phyloP scores from a whole-genome alignment of 2,888 invertebrate species.

The Acleris emargana region DNA sequence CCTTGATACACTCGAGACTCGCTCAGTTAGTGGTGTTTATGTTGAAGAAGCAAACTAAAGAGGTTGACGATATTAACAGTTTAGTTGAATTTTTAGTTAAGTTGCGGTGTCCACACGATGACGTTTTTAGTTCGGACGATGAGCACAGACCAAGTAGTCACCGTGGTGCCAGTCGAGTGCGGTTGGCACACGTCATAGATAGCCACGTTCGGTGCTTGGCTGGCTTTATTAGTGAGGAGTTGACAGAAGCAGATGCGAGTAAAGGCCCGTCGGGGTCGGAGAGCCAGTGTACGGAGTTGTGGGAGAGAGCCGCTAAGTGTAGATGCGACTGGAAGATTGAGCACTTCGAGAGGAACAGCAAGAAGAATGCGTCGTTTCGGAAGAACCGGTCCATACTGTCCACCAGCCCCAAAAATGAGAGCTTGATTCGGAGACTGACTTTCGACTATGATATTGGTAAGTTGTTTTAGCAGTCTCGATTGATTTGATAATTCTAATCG shows the following conservation, averaged over 20 bases:
- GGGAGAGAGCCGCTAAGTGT: constrained; percentile 84
- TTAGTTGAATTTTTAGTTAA: constrained; percentile 68
- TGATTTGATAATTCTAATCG: neutral
- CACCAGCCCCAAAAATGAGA: constrained; percentile 70
- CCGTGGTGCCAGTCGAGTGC: constrained; percentile 64
- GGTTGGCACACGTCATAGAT: constrained; percentile 62
- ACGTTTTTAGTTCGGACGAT: constrained; percentile 85
- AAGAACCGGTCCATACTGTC: constrained; percentile 79
- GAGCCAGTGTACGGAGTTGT: constrained; percentile 81
- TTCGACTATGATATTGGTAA: constrained; percentile 78
- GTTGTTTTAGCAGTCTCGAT: constrained; percentile 40
- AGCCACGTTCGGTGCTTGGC: constrained; percentile 72
- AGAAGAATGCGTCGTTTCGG: constrained; percentile 80
- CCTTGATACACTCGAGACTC: constrained; percentile 86
- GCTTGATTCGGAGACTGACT: constrained; percentile 69
- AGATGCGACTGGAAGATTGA: constrained; percentile 86
- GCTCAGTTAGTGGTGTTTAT: constrained; percentile 86
- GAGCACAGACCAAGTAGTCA: constrained; percentile 61
- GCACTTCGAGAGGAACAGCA: constrained; percentile 75
- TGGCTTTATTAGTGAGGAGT: constrained; percentile 71
- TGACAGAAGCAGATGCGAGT: constrained; percentile 59
- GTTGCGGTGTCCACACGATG: constrained; percentile 73
- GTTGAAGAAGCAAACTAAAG: constrained; percentile 74
- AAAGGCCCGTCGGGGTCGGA: constrained; percentile 83
- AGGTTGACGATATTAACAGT: constrained; percentile 69